Conservation (phyloP, 2,888 invertebrate genomes). For the Tenthredo mesomela region DNA sequence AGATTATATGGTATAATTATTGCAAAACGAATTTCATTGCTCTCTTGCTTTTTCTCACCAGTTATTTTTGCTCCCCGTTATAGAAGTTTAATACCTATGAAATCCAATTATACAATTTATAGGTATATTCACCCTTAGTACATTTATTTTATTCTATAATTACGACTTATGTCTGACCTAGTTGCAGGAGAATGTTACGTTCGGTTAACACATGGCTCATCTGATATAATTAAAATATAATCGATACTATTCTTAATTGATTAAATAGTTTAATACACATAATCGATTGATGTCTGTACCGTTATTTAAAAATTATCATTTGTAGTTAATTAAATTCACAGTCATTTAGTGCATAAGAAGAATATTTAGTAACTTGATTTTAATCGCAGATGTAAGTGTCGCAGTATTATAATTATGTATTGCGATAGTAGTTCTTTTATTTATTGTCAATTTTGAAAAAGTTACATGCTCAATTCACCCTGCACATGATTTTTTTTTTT, state of each 20-base stretch:
- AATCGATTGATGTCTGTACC: background rate
- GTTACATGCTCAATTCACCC: slow-evolving; percentile 3
- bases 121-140: slow-evolving; percentile 8
- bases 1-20: slow-evolving; percentile 36
- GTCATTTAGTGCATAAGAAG: background rate
- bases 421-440: background rate
- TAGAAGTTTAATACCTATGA: background rate
- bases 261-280: background rate
- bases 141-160: slow-evolving; percentile 32
- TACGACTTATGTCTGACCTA: background rate
- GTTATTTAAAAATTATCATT: background rate
- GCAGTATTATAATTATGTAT: background rate
- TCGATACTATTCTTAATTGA: background rate
- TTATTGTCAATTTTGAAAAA: slow-evolving; percentile 45
- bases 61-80: background rate
- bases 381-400: background rate
- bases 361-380: slow-evolving; percentile 11
- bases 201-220: slow-evolving; percentile 6
- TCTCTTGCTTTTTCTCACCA: slow-evolving; percentile 1
- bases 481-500: background rate
- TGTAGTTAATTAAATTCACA: background rate
- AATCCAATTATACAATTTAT: slow-evolving; percentile 29
- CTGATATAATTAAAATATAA: background rate
- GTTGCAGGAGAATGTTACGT: background rate
- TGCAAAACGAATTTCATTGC: slow-evolving; percentile 50